These are phyloP conservation scores for Caenorhabditis auriculariae DNA, from an alignment of 2,888 invertebrate genomes.

Conservation along the genomic window DNA sequence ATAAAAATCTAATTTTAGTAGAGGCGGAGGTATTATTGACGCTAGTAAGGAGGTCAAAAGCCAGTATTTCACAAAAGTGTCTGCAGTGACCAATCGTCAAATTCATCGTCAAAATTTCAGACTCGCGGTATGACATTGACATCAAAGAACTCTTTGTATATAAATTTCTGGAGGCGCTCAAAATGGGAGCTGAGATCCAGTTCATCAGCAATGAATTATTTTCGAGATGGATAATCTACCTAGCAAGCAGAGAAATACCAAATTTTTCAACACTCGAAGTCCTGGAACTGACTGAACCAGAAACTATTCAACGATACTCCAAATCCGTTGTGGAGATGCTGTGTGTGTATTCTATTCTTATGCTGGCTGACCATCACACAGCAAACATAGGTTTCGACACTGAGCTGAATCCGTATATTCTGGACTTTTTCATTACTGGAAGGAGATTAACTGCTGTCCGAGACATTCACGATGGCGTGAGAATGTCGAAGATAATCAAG, in stretches of 20 bases:
- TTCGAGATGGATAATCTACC: constrained; percentile 1
- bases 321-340: constrained; percentile 8
- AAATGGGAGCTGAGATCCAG: constrained; percentile 2
- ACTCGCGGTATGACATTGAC: neutral
- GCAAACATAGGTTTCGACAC: constrained; percentile 15
- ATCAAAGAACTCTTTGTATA: neutral
- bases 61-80: too few relatives aligned
- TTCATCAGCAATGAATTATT: neutral
- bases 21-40: too few relatives aligned
- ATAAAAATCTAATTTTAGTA: too few relatives aligned
- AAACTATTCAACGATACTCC: too few relatives aligned
- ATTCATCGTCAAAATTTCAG: constrained; percentile 1
- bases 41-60: too few relatives aligned
- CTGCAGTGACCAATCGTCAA: too few relatives aligned
- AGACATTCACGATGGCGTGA: constrained; percentile 20
- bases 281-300: neutral
- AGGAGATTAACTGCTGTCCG: constrained; percentile 13
- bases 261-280: neutral
- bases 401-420: constrained; percentile 16
- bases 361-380: constrained; percentile 13
- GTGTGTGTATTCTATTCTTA: constrained; percentile 6
- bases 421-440: constrained; percentile 18
- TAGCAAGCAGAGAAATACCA: constrained; percentile 1
- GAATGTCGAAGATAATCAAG: constrained; percentile 20
- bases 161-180: neutral